phyloP scores from a whole-genome alignment of 2,888 invertebrate species.

The Coelinius sp. region DNA sequence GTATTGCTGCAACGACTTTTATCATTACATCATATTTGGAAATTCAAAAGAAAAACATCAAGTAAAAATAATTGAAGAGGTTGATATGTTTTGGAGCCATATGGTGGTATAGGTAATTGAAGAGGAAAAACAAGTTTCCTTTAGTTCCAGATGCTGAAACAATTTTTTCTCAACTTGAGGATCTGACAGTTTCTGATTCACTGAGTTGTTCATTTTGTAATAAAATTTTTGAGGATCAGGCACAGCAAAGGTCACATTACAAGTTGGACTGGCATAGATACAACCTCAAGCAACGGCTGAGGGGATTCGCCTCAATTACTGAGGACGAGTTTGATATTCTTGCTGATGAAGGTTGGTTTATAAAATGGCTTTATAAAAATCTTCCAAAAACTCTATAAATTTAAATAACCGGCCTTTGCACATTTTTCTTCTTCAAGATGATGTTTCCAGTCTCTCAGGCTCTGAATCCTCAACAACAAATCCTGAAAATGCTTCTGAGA shows the following conservation, averaged over 20 bases:
- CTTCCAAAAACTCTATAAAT: no score
- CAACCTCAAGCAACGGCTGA: conserved; percentile 82
- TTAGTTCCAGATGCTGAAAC: conserved; percentile 56
- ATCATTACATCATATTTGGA: background rate
- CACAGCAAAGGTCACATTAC: conserved; percentile 82
- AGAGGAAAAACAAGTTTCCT: background rate
- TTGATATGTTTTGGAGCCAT: background rate
- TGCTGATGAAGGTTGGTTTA: conserved; percentile 65
- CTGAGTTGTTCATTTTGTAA: conserved; percentile 74
- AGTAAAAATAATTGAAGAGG: background rate
- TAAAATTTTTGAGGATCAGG: conserved; percentile 73
- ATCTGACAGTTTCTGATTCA: conserved; percentile 69
- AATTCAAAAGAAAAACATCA: background rate
- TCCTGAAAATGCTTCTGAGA: conserved; percentile 69
- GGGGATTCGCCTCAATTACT: conserved; percentile 73
- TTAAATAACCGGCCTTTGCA: background rate
- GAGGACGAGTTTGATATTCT: conserved; percentile 75
- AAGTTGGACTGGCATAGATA: conserved; percentile 89
- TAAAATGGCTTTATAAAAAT: background rate
- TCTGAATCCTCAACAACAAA: conserved; percentile 73
- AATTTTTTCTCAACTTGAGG: conserved; percentile 58
- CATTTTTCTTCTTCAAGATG: no score
- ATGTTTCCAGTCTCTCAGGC: conserved; percentile 79
- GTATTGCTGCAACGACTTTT: background rate
- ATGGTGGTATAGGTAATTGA: background rate